These are phyloP conservation scores for Drosophila nebulosa DNA, from an alignment of 1,140 invertebrate species.

Conservation along the genomic window DNA sequence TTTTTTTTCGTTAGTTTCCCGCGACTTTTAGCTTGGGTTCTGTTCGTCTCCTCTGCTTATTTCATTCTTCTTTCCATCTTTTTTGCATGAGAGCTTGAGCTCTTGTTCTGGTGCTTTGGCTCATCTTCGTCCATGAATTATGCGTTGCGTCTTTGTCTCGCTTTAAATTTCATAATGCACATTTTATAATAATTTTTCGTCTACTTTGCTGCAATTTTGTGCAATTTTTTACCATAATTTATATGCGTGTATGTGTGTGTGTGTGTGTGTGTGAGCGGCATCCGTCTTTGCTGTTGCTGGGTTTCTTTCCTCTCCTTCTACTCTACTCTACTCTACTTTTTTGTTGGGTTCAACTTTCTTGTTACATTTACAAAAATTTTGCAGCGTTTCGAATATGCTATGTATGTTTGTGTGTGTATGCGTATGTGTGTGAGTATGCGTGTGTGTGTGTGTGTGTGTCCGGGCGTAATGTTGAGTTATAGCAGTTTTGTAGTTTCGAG, in stretches of 20 bases:
- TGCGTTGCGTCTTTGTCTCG: constrained; percentile 71
- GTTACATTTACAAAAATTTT: constrained; percentile 58
- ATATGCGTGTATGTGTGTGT: constrained; percentile 36
- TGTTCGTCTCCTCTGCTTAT: background rate
- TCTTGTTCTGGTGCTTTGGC: constrained; percentile 10
- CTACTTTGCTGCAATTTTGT: constrained; percentile 76
- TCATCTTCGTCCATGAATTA: constrained; percentile 48
- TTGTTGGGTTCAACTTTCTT: constrained; percentile 43
- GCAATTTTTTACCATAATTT: constrained; percentile 74
- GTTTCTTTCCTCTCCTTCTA: background rate
- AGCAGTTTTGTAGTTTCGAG: constrained; percentile 75
- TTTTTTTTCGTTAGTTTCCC: constrained; percentile 4
- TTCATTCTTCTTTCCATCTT: constrained; percentile 28
- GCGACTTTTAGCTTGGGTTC: constrained; percentile 46
- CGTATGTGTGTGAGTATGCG: constrained; percentile 10
- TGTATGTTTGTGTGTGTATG: background rate
- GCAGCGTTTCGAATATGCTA: constrained; percentile 47
- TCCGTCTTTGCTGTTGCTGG: constrained; percentile 3
- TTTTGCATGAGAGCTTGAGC: background rate
- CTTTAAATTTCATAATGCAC: constrained; percentile 78
- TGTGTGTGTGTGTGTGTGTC: constrained; percentile 27
- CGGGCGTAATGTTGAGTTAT: constrained; percentile 77
- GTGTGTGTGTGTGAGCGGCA: constrained; percentile 18
- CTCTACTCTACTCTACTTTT: background rate
- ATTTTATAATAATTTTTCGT: constrained; percentile 79